Percentiles rank a stretch among this genome's conserved stretches.
These are phyloP conservation scores for Periphyllus acericola DNA, from an alignment of 2,888 invertebrate genomes.

Conservation along the genomic window DNA sequence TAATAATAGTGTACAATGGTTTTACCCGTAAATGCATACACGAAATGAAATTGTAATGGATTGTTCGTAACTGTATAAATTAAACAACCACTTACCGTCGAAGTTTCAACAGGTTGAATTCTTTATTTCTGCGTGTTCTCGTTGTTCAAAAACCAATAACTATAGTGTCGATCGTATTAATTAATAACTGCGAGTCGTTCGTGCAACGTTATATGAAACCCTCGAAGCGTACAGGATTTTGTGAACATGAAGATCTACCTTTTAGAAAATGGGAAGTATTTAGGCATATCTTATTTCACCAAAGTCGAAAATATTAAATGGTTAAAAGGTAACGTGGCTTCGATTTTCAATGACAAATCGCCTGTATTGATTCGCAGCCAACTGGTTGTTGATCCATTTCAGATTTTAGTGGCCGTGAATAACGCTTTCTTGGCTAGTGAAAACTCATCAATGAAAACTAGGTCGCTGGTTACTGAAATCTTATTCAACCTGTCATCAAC, in stretches of 20 bases:
- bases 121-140: no score
- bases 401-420: slow-evolving; percentile 76
- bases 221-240: no score
- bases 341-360: slow-evolving; percentile 31
- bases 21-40: no score
- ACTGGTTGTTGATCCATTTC: slow-evolving; percentile 73
- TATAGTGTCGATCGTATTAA: no score
- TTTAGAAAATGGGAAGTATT: slow-evolving; percentile 46
- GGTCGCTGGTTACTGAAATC: slow-evolving; percentile 74
- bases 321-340: slow-evolving; percentile 28
- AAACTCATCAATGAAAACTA: slow-evolving; percentile 71
- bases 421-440: slow-evolving; percentile 72
- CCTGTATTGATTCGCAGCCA: slow-evolving; percentile 72
- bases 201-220: no score
- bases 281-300: slow-evolving; percentile 44
- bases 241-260: not conserved
- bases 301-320: slow-evolving; percentile 41
- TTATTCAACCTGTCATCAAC: slow-evolving; percentile 76
- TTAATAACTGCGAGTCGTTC: no score
- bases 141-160: no score
- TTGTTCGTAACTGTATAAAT: no score
- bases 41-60: no score
- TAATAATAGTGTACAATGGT: no score
- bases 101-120: no score
- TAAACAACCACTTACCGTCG: no score